Evolutionary conservation across 2,888 invertebrate genomes (phyloP), one percentile per base, ranked within the genome.

Genomic region (Melieria picta): DNA sequence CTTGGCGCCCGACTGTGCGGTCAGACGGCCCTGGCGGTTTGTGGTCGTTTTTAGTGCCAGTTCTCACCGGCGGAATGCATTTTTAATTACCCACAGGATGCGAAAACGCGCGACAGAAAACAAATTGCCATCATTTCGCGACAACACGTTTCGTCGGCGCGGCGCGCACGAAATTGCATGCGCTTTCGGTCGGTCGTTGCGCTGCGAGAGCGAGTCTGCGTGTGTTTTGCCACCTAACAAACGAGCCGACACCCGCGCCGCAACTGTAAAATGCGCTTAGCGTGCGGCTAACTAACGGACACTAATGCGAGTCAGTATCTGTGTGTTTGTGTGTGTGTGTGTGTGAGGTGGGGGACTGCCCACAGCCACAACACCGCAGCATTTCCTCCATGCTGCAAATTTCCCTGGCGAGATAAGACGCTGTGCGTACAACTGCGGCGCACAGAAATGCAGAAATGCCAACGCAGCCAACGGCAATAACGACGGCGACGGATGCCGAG

Each of bases 61-160:
- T 69, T 69, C 69, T 57, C 69, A 69, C 63, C 50, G 69, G 52
- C 52, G 43, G 74, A 76, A 77, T 75, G 76, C 72, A 77, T 76
- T 78, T 78, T 77, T 78, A 78, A 78, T 78, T 78, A 76, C 76
- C 77, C 77, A 77, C 77, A 78, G 77, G 77, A 78, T 77, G 77
- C 76, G 77, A 65, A 58, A 70, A 58, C 58, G 64, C 70, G 63
- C 70, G 70, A 70, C 70, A 70, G 57, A 48, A 70, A 70, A 70
- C 64, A 70, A 70, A 70, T 70, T 65, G 70, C 70, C 65, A 70
- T 70, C 70, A 65, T 70, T 65, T 70, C 64, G 48, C 70, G 65
- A 70, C 70, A 70, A 70, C 70, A 70, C 52, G 58, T 58, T 43
- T 50, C n/a, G 63, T 42, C 50, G 50, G 45, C 42, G 58, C 50